Base-by-base conservation (phyloP, 2,888 invertebrate genomes). In the Tachina lurida region DNA sequence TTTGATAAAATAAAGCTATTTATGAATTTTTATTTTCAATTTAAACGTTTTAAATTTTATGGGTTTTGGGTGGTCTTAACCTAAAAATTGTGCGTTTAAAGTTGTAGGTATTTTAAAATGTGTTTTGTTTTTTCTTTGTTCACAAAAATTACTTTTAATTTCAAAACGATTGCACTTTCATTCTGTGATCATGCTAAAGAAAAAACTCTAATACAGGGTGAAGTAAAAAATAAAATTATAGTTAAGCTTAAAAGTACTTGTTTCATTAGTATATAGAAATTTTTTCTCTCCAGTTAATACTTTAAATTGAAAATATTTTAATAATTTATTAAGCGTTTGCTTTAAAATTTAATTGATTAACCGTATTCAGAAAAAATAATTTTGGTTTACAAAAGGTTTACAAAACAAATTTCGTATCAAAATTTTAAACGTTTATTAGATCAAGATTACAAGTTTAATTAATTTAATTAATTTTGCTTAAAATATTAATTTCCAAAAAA, bases 21-120 rank as follows among this genome's bases (percentile, higher is more conserved):
- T 22, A 54, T 39, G 22, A 54, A 62, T 39, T 39, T 39, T 17
- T 17, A 43, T 17, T 62, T 43, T 12, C 10, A 62, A 62, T 41
- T 71, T 39, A 71, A 81, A 63, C 76, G 76, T 81, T 77, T 77
- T 43, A 13, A 71, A 39, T 67, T 85, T 81, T 49, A 63, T 63
- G 56, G n/a, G 41, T 10, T 43, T 73, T 76, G 85, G 85, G 85
- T 82, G 85, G 85, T 86, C 85, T 83, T 79, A 86, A 82, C 82
- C 85, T 77, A 81, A 43, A 85, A 71, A 73, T 12, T 60, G 58
- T 60, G 47, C 73, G 49, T 22, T 63, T 52, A 54, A 19, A n/a
- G n/a, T 58, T 56, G 22, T 54, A n/a, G n/a, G n/a, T n/a, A 49
- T 19, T 63, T 68, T 54, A 12, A 19, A 56, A 22, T 68, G 31